Evolutionary conservation across 2,888 invertebrate genomes (phyloP), one percentile per base, ranked within the genome.

Genomic region (Vanessa cardui): DNA sequence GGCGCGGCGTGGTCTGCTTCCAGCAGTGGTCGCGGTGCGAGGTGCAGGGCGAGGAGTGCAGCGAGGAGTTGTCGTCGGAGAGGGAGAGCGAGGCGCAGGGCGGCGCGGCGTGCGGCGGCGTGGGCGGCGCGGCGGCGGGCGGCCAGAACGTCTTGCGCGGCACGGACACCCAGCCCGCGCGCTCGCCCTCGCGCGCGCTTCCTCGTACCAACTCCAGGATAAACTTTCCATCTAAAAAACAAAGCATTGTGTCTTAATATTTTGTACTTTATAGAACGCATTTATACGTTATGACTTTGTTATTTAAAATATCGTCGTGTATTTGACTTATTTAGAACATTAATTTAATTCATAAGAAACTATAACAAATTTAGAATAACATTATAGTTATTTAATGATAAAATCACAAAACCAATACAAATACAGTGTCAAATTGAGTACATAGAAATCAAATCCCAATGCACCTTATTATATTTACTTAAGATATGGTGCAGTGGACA

Each of bases 61-160:
- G 95, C 75, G 97, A 97, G 83, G 96, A 97, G 92, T 97, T 97
- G 90, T 97, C 97, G 93, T 97, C 97, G 81, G 97, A 97, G 90
- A 96, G 96, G 91, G 96, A 97, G 86, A 97, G 95, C 77, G 97
- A 96, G 81, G 96, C 94, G 88, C 83, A 80, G 74, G 86, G 83
- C 72, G 88, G 85, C 75, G 89, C 85, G 75, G 86, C 85, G 78
- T 83, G 90, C 85, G 88, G 95, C 88, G 87, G 93, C 64, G 94
- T 89, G 72, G 95, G 94, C 75, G 95, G 95, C 78, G 94, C 95
- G 77, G 95, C 96, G 78, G 96, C 95, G 68, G 96, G 96, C 77
- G 97, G 96, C 95, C 97, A 97, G 90, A 96, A 97, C 69, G 96
- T 96, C 92, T 97, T 97, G 81, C 97, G 95, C 73, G 97, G 96